These are phyloP conservation scores for Gila robusta DNA, from an alignment of 2,797 vertebrate genomes.

Conservation along the genomic window DNA sequence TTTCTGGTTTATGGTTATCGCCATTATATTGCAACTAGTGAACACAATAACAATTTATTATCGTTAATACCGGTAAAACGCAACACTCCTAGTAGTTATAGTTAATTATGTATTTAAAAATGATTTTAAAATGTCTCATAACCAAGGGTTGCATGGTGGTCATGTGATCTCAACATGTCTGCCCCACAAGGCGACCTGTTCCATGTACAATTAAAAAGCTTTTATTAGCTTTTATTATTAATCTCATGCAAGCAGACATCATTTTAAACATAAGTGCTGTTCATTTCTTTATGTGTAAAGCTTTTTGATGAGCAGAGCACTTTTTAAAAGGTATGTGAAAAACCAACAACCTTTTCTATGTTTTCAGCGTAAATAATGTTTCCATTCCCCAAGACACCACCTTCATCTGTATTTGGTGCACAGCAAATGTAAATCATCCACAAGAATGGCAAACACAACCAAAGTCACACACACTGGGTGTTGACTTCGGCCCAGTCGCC, in stretches of 20 bases:
- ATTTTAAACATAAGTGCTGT: background rate
- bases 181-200: background rate
- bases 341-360: too few relatives aligned
- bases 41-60: background rate
- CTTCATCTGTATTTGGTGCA: conserved; percentile 40
- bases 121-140: background rate
- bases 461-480: conserved; percentile 27
- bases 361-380: conserved; percentile 2
- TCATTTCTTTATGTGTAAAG: background rate
- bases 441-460: conserved; percentile 25
- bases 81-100: background rate
- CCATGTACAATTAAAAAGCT: background rate
- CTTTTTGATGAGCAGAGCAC: background rate
- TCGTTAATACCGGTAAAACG: background rate
- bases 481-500: conserved; percentile 50
- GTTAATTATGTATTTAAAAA: background rate
- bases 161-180: conserved; percentile 18
- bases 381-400: conserved; percentile 15
- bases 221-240: conserved; percentile 6
- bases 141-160: background rate
- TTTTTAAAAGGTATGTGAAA: background rate
- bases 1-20: background rate
- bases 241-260: background rate
- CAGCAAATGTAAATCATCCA: conserved; percentile 39
- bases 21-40: background rate